Evolutionary conservation across 1,140 invertebrate species (phyloP).

Genomic region (Trinorchestia longiramus): DNA sequence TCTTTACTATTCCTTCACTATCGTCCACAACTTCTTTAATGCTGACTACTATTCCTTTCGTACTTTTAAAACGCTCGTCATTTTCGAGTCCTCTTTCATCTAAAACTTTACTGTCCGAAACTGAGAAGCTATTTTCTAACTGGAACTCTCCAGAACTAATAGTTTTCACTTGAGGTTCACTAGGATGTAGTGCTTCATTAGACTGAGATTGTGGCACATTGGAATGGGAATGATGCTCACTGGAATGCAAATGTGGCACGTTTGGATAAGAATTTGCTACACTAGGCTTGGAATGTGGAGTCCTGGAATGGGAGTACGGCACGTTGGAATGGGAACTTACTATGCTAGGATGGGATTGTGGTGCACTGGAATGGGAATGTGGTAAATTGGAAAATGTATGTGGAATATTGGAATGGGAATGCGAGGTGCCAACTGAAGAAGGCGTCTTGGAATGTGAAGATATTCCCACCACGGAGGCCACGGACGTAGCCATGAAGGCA

Average conservation of each 20-base stretch:
- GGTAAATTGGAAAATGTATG: background rate
- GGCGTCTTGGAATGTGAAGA: background rate
- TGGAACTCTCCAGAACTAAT: background rate
- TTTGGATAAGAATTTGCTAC: background rate
- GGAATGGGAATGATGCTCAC: background rate
- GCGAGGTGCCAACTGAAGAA: background rate
- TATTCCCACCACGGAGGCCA: background rate
- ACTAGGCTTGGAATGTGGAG: background rate
- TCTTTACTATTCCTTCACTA: background rate
- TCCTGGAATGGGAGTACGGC: background rate
- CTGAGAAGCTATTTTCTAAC: background rate
- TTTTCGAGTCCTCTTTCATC: slow-evolving; percentile 21
- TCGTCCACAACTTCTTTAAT: background rate
- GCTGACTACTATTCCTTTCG: background rate
- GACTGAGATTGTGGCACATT: background rate
- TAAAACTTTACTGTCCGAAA: background rate
- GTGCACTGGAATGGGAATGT: slow-evolving; percentile 21
- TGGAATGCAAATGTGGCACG: background rate
- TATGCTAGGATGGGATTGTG: background rate
- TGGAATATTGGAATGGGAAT: background rate
- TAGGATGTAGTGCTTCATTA: background rate
- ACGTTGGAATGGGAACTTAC: slow-evolving; percentile 17
- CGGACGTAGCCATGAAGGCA: background rate
- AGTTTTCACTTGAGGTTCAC: background rate
- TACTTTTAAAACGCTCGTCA: background rate